Base-by-base conservation (phyloP, 2,113 vertebrate genomes). In the Rallus limicola region DNA sequence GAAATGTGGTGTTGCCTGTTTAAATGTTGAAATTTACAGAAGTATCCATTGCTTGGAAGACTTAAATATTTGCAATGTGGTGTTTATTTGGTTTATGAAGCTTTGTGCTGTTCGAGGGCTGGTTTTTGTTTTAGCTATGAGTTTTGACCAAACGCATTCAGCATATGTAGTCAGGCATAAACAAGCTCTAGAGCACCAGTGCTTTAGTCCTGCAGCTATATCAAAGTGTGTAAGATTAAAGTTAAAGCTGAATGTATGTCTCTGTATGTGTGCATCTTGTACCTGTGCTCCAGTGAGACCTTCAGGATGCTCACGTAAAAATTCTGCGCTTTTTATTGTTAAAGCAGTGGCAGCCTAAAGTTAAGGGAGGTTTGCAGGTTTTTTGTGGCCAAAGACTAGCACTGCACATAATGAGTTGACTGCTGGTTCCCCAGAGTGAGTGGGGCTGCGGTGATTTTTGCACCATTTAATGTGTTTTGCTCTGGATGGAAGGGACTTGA, bases 61-160 rank as follows among this genome's bases (percentile, higher is more conserved):
- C 52, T 82, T 63, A 60, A 86, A 67, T 90, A 81, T 83, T 93
- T 81, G 72, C 65, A 88, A 10, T 58, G 34, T 81, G 56, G 50
- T 94, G 76, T 95, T 97, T 93, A 81, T 95, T 95, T 94, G 74
- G 46, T 78, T 94, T 74, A 38, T n/a, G 59, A 88, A 84, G 85
- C 92, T 94, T 50, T 93, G 52, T 90, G 88, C 71, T 38, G 17
- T 86, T 91, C 28, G 48, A 94, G 81, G 0, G 4, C 34, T 89
- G 44, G 2, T 70, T 96, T 90, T 96, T 94, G 77, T 95, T 95
- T 90, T 52, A 92, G 82, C 60, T 42, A 2, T 67, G 71, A 78
- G 53, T 88, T 93, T 92, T 94, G 88, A 76, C 92, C 92, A 85
- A 79, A 42, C 80, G 19, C 14, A 1, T 52, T 69, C 26, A 68